Evolutionary conservation across 2,113 vertebrate species (phyloP).

Genomic region (Oenanthe oenanthe): DNA sequence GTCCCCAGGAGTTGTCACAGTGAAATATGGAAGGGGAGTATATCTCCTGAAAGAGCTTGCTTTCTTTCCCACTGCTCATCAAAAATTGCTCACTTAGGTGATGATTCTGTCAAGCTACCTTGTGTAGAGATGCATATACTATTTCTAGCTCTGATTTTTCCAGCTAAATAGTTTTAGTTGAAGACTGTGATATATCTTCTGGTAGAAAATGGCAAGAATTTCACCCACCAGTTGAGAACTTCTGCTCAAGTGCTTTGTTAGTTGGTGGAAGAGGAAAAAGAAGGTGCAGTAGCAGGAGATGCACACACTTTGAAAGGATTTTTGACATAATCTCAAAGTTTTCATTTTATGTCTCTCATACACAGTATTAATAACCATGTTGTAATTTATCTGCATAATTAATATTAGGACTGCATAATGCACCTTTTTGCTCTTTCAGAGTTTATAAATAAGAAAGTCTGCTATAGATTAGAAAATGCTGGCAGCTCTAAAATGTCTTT

Average conservation of each 20-base stretch:
- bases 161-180: neutral
- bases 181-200: neutral
- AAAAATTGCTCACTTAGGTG: neutral
- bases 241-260: neutral
- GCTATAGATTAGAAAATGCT: neutral
- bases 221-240: neutral
- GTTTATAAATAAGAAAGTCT: neutral
- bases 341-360: neutral
- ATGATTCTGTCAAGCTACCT: neutral
- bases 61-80: constrained; percentile 14
- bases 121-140: neutral
- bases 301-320: neutral
- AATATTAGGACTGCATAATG: neutral
- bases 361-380: neutral
- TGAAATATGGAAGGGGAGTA: constrained; percentile 17
- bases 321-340: neutral
- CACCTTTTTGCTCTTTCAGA: neutral
- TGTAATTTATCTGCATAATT: neutral
- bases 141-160: neutral
- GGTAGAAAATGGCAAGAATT: neutral
- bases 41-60: neutral
- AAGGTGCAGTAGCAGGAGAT: neutral
- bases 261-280: neutral
- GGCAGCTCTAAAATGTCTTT: neutral
- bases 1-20: neutral